Evolutionary conservation across 2,888 invertebrate species (phyloP), one percentile per base, ranked within the genome.

Genomic region (Drepana falcataria): DNA sequence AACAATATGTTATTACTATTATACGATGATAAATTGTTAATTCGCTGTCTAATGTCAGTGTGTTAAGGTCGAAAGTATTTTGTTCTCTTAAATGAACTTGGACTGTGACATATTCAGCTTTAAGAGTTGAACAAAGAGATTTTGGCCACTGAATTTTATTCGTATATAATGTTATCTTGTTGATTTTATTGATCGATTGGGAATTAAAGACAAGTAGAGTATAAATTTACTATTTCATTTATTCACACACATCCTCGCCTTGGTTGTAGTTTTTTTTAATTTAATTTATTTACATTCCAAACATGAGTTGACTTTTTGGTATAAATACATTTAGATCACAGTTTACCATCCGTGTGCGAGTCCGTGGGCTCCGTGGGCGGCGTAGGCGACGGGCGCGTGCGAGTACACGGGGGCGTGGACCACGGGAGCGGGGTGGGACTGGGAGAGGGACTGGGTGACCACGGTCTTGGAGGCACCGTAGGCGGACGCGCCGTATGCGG

Each of bases 201-300:
- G 47, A 54, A 54, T 53, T 35, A 21, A 49, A 37, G 35, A 48
- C 47, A 54, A 48, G 21, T 41, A 35, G 3, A 51, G 3, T 58
- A 61, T 66, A 65, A 75, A 77, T 63, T 77, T 76, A 78, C 72
- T 75, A 75, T 81, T 77, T 82, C 86, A 85, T 89, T 88, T 89
- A 89, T 89, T 89, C 86, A 85, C 89, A 77, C 80, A 81, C 89
- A 87, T 87, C 87, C 88, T 87, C 88, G 83, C 85, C 80, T 73
- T 79, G 80, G 72, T 85, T 82, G 79, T 77, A 77, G 75, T 78
- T 72, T 63, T 65, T 58, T 60, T 69, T 77, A 83, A 77, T 77
- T 82, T 83, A 84, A 80, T 86, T 81, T 81, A 77, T 87, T 87
- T 82, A 85, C 74, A 49, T 57, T 64, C 71, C 82, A 81, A 80